Evolutionary conservation across 2,113 vertebrate species (phyloP).

Genomic region (Microtus oregoni): DNA sequence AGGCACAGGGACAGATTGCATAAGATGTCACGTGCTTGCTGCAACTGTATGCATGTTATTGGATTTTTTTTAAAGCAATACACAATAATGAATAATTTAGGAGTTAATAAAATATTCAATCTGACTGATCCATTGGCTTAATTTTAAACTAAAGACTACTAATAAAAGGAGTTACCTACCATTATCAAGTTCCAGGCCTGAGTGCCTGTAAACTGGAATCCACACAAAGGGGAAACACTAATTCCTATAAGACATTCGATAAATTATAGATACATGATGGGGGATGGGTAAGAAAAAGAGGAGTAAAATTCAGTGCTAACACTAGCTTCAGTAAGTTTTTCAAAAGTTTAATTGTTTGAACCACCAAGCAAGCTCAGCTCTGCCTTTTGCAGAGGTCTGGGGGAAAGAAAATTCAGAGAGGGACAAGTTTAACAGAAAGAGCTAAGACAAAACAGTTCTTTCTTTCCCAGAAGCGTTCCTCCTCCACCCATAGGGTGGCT

Average conservation of each 20-base stretch:
- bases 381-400: background rate
- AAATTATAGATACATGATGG: background rate
- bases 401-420: background rate
- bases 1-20: conserved; percentile 85
- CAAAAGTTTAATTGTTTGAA: conserved; percentile 74
- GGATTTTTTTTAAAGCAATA: conserved; percentile 84
- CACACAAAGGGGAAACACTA: conserved; percentile 27
- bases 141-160: conserved; percentile 82
- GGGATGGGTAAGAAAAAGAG: background rate
- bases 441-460: background rate
- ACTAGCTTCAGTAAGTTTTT: conserved; percentile 64
- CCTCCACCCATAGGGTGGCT: background rate
- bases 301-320: background rate
- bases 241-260: background rate
- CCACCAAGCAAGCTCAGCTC: background rate
- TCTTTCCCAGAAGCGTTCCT: background rate
- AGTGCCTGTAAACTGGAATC: conserved; percentile 47
- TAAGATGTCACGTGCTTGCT: conserved; percentile 85
- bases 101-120: conserved; percentile 88
- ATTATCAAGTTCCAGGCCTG: conserved; percentile 66
- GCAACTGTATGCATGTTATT: conserved; percentile 82
- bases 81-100: conserved; percentile 87
- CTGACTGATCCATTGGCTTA: conserved; percentile 84
- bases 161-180: conserved; percentile 33
- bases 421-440: conserved; percentile 3